phyloP scores from a whole-genome alignment of 2,113 vertebrate genomes.

The Tympanuchus pallidicinctus region DNA sequence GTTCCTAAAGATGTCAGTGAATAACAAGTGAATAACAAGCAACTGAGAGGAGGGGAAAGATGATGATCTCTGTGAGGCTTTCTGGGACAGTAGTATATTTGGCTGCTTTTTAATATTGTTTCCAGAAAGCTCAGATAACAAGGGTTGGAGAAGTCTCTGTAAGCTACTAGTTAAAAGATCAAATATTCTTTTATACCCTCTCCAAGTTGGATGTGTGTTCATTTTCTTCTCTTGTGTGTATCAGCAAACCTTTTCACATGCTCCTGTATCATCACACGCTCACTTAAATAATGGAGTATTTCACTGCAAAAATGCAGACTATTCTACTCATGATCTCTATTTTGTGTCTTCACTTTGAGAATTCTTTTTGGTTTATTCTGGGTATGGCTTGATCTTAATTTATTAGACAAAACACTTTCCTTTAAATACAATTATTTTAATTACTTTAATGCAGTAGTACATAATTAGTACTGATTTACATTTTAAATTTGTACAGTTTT shows the following conservation, averaged over 20 bases:
- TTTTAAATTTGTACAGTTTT: not conserved
- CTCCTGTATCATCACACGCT: not conserved
- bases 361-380: not conserved
- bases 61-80: not conserved
- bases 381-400: not conserved
- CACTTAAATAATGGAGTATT: not conserved
- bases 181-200: not conserved
- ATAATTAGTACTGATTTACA: slow-evolving; percentile 25
- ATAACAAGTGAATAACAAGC: not conserved
- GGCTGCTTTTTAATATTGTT: not conserved
- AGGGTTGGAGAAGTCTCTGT: not conserved
- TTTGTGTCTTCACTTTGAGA: not conserved
- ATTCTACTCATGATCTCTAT: not conserved
- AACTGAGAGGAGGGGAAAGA: not conserved
- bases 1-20: not conserved
- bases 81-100: not conserved
- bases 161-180: not conserved
- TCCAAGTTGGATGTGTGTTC: not conserved
- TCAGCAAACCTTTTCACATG: not conserved
- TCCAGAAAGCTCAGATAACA: not conserved
- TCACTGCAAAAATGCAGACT: not conserved
- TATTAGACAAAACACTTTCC: slow-evolving; percentile 4
- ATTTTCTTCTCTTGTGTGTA: not conserved
- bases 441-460: slow-evolving; percentile 18
- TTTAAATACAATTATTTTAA: slow-evolving; percentile 32